phyloP scores from a whole-genome alignment of 2,797 vertebrate genomes.

The Synaphobranchus kaupii region DNA sequence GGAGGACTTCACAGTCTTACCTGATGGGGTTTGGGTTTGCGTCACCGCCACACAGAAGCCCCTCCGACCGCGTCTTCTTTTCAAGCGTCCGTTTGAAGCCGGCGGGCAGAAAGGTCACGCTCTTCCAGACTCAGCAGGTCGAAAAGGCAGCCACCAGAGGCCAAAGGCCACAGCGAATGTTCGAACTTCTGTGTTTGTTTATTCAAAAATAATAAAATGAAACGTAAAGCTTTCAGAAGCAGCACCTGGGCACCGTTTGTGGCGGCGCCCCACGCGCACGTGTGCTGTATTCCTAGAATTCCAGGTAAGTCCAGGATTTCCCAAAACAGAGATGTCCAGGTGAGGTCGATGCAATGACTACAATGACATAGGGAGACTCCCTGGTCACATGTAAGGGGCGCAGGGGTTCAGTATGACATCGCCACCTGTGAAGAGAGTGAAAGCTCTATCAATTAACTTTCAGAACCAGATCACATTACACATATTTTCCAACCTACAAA shows the following conservation, averaged over 20 bases:
- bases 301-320: constrained; percentile 77
- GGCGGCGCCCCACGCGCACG: constrained; percentile 42
- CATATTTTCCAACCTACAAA: constrained; percentile 30
- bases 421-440: constrained; percentile 63
- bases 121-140: constrained; percentile 72
- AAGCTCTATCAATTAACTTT: constrained; percentile 33
- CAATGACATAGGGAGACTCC: constrained; percentile 59
- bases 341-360: background rate
- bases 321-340: constrained; percentile 66
- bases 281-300: constrained; percentile 74
- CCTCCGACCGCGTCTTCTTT: constrained; percentile 70
- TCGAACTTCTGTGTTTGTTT: constrained; percentile 64
- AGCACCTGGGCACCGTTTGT: constrained; percentile 69
- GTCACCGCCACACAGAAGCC: constrained; percentile 66
- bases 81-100: constrained; percentile 78
- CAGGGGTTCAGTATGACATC: constrained; percentile 54
- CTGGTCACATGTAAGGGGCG: constrained; percentile 57
- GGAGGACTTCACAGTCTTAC: constrained; percentile 77
- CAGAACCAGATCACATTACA: constrained; percentile 26
- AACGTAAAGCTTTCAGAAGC: constrained; percentile 74
- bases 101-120: constrained; percentile 72
- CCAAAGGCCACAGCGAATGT: constrained; percentile 63
- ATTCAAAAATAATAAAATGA: constrained; percentile 55
- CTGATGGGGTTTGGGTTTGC: constrained; percentile 76
- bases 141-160: constrained; percentile 55